Conservation (phyloP, 2,113 vertebrate species). For the Piprites chloris region DNA sequence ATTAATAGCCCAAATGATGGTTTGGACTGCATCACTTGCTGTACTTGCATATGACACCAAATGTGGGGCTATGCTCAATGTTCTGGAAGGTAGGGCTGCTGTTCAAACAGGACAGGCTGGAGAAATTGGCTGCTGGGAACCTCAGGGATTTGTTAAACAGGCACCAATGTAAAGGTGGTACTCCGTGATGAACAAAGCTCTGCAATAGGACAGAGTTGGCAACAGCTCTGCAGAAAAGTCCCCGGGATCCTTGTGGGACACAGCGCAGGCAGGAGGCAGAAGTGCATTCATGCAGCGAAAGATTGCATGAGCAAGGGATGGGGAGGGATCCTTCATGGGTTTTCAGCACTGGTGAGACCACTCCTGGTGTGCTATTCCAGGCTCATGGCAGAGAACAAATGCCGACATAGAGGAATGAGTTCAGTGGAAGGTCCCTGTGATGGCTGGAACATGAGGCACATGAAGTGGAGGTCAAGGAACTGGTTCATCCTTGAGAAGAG, state of each 20-base stretch:
- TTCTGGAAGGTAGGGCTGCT: background rate
- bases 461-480: rapidly evolving
- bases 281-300: background rate
- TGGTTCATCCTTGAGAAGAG: background rate
- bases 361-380: background rate
- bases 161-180: background rate
- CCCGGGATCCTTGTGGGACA: background rate
- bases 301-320: background rate
- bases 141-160: background rate
- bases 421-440: background rate
- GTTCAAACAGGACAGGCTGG: background rate
- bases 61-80: background rate
- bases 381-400: background rate
- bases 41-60: background rate
- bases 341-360: background rate
- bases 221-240: background rate
- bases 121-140: background rate
- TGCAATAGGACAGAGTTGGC: background rate
- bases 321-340: background rate
- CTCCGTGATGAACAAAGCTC: background rate
- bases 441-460: rapidly evolving
- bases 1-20: background rate
- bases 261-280: background rate
- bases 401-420: background rate
- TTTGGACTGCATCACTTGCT: background rate